Percentiles rank a stretch among this genome's conserved stretches.
Evolutionary conservation across 2,888 invertebrate genomes (phyloP).

Genomic region (Papilio protenor): DNA sequence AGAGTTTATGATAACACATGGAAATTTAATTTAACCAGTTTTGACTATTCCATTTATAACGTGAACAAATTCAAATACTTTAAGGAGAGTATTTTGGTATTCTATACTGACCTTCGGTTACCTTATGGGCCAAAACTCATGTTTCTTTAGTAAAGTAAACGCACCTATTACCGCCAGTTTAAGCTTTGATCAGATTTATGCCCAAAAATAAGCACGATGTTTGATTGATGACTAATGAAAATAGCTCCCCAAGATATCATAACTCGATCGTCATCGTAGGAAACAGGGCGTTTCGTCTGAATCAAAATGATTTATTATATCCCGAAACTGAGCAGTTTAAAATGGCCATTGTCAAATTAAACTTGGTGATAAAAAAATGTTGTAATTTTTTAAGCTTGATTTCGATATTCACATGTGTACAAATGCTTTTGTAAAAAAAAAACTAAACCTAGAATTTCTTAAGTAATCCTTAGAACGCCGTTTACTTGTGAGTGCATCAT

Average conservation of each 20-base stretch:
- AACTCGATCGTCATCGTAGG: neutral
- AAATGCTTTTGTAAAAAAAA: neutral
- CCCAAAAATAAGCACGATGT: no score
- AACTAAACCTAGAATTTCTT: constrained; percentile 17
- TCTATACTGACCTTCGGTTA: neutral
- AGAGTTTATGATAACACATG: neutral
- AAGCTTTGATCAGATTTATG: no score
- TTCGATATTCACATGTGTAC: neutral
- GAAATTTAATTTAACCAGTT: neutral
- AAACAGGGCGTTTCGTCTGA: neutral
- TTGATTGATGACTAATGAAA: no score
- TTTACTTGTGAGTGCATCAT: neutral
- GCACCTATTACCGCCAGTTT: no score
- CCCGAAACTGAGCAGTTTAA: constrained; percentile 10
- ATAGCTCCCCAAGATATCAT: no score
- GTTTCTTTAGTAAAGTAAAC: no score
- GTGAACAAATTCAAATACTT: no score
- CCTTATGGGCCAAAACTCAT: no score
- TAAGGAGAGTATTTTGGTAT: neutral
- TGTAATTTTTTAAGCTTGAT: neutral
- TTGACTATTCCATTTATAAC: neutral
- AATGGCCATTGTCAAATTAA: neutral
- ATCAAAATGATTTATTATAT: neutral
- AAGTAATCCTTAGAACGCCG: neutral
- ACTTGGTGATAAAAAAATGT: neutral